A percentile compares a stretch with the other conserved stretches of the same genome.
Conservation (phyloP, 2,888 invertebrate species). For the Sepioteuthis lessoniana region DNA sequence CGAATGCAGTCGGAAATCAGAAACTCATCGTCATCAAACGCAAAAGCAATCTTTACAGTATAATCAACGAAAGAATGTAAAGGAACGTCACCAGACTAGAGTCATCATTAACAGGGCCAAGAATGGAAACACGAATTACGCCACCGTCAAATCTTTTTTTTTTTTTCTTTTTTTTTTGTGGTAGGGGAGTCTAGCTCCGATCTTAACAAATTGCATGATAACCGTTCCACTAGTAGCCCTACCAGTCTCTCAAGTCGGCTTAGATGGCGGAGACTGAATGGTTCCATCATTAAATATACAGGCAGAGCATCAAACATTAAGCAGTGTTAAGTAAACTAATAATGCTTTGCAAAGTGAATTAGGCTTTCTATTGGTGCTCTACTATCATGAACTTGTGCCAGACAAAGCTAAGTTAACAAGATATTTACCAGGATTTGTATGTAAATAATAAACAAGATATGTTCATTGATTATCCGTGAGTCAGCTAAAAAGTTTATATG, state of each 20-base stretch:
- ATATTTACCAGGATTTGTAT: no score
- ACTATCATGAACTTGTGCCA: no score
- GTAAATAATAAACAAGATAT: no score
- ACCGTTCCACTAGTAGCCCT: background rate
- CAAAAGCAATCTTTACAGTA: background rate
- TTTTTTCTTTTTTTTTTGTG: background rate
- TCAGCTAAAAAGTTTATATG: no score
- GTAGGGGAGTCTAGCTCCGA: background rate
- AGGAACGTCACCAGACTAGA: background rate
- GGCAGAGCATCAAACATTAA: no score
- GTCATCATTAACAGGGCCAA: background rate
- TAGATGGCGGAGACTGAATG: background rate
- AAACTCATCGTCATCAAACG: constrained; percentile 3
- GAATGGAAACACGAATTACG: constrained; percentile 6
- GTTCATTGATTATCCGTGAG: no score
- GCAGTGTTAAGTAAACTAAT: no score
- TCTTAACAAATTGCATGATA: background rate
- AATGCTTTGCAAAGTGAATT: no score
- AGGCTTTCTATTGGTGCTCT: no score
- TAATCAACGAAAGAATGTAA: background rate
- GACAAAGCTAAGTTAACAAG: no score
- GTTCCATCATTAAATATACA: background rate
- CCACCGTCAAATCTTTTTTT: background rate
- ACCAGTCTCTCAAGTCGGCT: background rate
- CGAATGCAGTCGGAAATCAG: constrained; percentile 14